phyloP scores from a whole-genome alignment of 2,888 invertebrate genomes.

The Thera britannica region DNA sequence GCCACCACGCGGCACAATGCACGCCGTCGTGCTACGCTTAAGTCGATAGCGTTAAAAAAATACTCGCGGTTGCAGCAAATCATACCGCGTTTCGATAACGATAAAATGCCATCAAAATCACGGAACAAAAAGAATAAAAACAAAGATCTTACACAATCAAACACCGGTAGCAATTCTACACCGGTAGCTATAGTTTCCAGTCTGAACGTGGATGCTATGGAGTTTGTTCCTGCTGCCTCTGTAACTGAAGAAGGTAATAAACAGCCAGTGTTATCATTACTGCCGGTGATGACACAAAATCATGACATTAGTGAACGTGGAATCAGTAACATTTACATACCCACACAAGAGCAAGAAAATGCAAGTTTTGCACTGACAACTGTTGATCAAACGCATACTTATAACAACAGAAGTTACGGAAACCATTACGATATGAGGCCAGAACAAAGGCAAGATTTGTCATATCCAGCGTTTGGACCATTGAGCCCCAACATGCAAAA shows the following conservation, averaged over 20 bases:
- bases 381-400: neutral
- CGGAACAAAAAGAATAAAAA: neutral
- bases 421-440: neutral
- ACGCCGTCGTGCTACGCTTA: neutral
- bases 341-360: neutral
- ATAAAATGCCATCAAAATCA: constrained; percentile 2
- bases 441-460: neutral
- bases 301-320: neutral
- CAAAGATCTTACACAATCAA: neutral
- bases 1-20: neutral
- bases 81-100: no score
- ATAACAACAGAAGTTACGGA: neutral
- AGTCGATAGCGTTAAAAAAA: neutral
- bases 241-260: neutral
- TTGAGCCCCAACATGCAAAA: neutral
- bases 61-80: neutral
- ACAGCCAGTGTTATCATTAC: neutral
- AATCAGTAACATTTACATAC: neutral
- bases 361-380: neutral
- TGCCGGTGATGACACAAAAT: neutral
- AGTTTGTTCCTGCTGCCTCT: constrained; percentile 3
- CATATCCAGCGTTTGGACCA: neutral
- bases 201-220: constrained; percentile 2
- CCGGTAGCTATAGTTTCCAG: neutral
- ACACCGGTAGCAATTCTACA: neutral